phyloP scores from a whole-genome alignment of 2,888 invertebrate genomes.

The Megastigmus dorsalis region DNA sequence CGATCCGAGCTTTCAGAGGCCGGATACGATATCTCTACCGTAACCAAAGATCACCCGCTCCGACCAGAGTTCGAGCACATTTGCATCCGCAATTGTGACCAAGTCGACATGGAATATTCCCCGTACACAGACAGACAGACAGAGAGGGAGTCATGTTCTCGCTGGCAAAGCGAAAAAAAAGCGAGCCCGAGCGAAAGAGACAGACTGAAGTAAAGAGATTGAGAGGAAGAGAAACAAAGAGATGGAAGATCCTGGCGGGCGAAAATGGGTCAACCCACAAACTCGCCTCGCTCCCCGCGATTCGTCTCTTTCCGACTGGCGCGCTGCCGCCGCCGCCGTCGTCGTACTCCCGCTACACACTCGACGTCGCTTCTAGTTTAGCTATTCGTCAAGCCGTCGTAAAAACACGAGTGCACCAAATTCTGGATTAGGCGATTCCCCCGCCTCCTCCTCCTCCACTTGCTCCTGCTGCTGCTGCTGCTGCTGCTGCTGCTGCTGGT shows the following conservation, averaged over 20 bases:
- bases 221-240: slow-evolving; percentile 35
- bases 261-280: slow-evolving; percentile 40
- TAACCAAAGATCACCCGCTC: too few relatives aligned
- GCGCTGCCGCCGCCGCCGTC: background rate
- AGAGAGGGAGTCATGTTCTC: too few relatives aligned
- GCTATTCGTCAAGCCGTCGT: slow-evolving; percentile 45
- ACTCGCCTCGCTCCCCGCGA: background rate
- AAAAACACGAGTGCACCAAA: slow-evolving; percentile 41
- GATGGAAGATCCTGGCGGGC: slow-evolving; percentile 36
- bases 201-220: slow-evolving; percentile 9
- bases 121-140: too few relatives aligned
- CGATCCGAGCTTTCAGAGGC: too few relatives aligned
- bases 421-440: slow-evolving; percentile 25
- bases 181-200: slow-evolving; percentile 3
- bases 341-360: background rate
- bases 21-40: too few relatives aligned
- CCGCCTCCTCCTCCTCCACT: background rate
- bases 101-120: too few relatives aligned
- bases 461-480: too few relatives aligned
- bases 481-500: too few relatives aligned
- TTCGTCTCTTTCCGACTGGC: slow-evolving; percentile 20
- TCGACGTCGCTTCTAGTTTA: slow-evolving; percentile 30
- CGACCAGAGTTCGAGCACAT: too few relatives aligned
- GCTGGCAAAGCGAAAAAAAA: too few relatives aligned
- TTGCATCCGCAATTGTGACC: too few relatives aligned